Evolutionary conservation across 2,797 vertebrate genomes (phyloP).

Genomic region (Diceros bicornis): DNA sequence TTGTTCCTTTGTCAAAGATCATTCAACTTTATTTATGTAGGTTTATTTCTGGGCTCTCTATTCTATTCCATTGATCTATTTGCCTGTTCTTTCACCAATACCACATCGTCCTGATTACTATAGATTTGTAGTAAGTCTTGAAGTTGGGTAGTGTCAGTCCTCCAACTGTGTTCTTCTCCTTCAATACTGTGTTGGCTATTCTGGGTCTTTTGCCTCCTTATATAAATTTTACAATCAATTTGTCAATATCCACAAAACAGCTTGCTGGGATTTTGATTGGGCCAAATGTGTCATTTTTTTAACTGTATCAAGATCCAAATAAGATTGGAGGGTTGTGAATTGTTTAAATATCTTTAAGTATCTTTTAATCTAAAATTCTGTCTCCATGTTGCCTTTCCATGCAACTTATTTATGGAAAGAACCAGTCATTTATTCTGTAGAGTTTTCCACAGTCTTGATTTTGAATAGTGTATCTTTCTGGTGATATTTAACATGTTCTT

Average conservation of each 20-base stretch:
- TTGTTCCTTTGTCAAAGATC: not conserved
- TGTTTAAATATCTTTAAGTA: not conserved
- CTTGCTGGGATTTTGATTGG: conserved; percentile 18
- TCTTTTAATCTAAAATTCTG: conserved; percentile 1
- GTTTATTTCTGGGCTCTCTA: not conserved
- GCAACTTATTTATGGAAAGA: not conserved
- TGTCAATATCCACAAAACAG: not conserved
- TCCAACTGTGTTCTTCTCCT: not conserved
- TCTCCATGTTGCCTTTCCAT: not conserved
- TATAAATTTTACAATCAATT: not conserved
- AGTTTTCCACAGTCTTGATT: not conserved
- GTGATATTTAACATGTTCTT: not conserved
- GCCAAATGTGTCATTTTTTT: not conserved
- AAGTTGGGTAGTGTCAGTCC: not conserved
- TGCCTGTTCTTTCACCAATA: not conserved
- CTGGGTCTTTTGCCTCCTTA: not conserved
- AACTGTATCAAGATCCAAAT: not conserved
- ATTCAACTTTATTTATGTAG: not conserved
- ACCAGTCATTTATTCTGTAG: not conserved
- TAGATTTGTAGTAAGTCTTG: not conserved
- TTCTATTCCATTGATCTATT: not conserved
- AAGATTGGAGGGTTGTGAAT: not conserved
- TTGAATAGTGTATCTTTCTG: not conserved
- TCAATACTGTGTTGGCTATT: not conserved
- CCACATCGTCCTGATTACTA: not conserved